Base-by-base conservation (phyloP, 2,113 vertebrate genomes). In the Epinephelus fuscoguttatus region DNA sequence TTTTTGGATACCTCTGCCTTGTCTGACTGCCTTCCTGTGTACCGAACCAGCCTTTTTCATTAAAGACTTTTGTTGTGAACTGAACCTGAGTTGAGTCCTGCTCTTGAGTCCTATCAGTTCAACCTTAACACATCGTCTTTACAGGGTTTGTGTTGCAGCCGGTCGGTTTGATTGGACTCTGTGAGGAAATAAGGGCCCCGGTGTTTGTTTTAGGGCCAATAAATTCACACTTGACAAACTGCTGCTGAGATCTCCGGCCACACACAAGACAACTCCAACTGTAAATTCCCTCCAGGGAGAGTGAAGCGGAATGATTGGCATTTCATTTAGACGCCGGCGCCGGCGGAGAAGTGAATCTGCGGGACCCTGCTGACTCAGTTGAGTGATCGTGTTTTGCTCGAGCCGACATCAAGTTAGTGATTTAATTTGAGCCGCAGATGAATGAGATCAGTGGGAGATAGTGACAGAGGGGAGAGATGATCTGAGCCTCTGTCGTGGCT, bases 261-360 rank as follows among this genome's bases (percentile, higher is more conserved):
- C 3, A 0, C 67, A 27, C 56, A 78, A 88, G 59, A 62, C 3
- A 12, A 71, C 53, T 23, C 0, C 6, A 18, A 56, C 66, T 33
- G 70, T 80, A 63, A 72, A 81, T 78, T 53, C 45, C 57, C 67
- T 55, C 42, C 42, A 0, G 80, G 73, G 56, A 0, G 80, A 75
- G 56, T 3, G 0, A 37, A 52, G 60, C 0, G 0, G 45, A 63
- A 45, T 81, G 84, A 91, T 77, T 90, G 88, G 81, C 76, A 4
- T 87, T 87, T 90, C 72, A 93, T 89, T 87, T 84, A 25, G 76
- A 78, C 40, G 19, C 25, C 4, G 19, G 1, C 0, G 27, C 61
- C 23, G 53, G 57, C 27, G 2, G 10, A 40, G 62, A 42, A 75
- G 55, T 33, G 66, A 71, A 83, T 83, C 82, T 45, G 56, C 1